phyloP scores from a whole-genome alignment of 2,113 vertebrate genomes.

The Trachemys scripta region DNA sequence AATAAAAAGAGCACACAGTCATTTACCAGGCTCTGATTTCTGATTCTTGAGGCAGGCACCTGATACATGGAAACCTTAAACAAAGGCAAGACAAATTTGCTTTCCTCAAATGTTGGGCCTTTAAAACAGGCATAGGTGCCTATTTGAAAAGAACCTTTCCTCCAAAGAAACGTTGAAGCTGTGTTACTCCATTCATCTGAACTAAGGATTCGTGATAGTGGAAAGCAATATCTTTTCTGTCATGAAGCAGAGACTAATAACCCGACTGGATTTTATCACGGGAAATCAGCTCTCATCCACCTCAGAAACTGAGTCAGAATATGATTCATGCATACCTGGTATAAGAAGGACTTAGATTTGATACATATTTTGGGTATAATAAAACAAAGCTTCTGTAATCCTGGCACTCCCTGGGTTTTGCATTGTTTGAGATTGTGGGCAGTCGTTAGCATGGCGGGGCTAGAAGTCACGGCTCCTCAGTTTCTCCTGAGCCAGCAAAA shows the following conservation, averaged over 20 bases:
- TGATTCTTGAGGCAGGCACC: accelerated
- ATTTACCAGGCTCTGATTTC: not conserved
- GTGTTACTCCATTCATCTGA: not conserved
- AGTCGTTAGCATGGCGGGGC: not conserved
- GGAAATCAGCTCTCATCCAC: accelerated
- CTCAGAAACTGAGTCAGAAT: not conserved
- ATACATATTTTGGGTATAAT: not conserved
- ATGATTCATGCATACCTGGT: not conserved
- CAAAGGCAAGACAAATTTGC: accelerated
- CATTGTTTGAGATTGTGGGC: not conserved
- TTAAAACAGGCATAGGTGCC: not conserved
- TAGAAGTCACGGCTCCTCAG: not conserved
- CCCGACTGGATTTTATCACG: not conserved
- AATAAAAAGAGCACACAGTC: accelerated
- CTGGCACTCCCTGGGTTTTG: not conserved
- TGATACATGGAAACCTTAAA: not conserved
- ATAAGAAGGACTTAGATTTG: not conserved
- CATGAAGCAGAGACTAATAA: accelerated
- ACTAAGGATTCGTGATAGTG: not conserved
- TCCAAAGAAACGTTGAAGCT: not conserved
- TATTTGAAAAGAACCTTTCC: not conserved
- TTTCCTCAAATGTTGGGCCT: accelerated
- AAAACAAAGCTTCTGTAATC: not conserved
- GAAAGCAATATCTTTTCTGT: not conserved
- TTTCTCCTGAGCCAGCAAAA: not conserved